Evolutionary conservation across 2,797 vertebrate species (phyloP).

Genomic region (Euphonia xanthogaster): DNA sequence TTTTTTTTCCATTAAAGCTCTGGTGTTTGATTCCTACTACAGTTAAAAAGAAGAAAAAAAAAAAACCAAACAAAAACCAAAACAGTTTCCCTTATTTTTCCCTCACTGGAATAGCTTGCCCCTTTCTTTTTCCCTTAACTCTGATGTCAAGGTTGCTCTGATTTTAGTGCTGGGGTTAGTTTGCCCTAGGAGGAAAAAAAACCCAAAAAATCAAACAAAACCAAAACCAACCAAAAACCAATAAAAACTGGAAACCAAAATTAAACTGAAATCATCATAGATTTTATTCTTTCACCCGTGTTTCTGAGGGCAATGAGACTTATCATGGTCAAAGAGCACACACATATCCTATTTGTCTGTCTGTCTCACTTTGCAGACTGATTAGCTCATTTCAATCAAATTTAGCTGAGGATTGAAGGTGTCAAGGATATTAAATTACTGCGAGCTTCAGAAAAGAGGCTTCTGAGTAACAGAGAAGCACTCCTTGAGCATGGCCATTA

Average conservation of each 20-base stretch:
- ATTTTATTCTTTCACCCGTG: not conserved
- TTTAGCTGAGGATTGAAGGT: conserved; percentile 2
- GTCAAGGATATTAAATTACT: conserved; percentile 38
- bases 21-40: not conserved
- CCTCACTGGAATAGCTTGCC: not conserved
- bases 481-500: not conserved
- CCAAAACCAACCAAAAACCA: not conserved
- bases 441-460: not conserved
- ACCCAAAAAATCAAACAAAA: too few species aligned
- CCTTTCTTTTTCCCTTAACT: not conserved
- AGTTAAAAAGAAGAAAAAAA: not conserved
- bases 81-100: not conserved
- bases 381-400: conserved; percentile 49
- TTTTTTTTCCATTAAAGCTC: not conserved
- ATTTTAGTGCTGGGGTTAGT: not conserved
- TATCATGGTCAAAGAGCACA: not conserved
- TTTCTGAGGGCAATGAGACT: conserved; percentile 7
- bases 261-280: not conserved
- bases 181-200: not conserved
- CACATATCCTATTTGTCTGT: not conserved
- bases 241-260: not conserved
- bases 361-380: conserved; percentile 34
- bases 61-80: not conserved
- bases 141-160: not conserved
- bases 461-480: not conserved